Percentiles rank a stretch among this genome's conserved stretches.
phyloP scores from a whole-genome alignment of 2,888 invertebrate species.

The Thereva unica region DNA sequence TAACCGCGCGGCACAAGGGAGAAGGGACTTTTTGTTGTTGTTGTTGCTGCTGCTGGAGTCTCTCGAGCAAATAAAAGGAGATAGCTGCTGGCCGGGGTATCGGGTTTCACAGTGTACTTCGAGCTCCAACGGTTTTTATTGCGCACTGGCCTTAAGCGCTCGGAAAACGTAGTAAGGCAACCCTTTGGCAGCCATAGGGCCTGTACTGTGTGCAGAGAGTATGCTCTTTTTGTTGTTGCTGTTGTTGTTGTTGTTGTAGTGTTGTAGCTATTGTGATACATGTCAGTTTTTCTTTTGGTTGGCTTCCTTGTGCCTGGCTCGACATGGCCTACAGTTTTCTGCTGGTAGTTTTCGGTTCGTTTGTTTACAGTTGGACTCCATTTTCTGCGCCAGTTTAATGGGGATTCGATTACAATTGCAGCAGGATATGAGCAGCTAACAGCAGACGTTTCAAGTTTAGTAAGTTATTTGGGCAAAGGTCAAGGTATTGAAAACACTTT shows the following conservation, averaged over 20 bases:
- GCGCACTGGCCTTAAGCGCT: conserved; percentile 45
- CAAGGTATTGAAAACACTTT: conserved; percentile 1
- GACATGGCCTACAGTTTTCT: conserved; percentile 9
- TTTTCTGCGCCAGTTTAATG: conserved; percentile 13
- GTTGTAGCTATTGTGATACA: not conserved
- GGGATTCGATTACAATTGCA: conserved; percentile 14
- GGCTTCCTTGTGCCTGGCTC: conserved; percentile 25
- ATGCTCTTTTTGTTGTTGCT: conserved; percentile 19
- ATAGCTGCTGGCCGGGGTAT: conserved; percentile 33
- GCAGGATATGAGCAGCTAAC: conserved; percentile 18
- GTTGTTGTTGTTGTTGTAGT: conserved; percentile 11
- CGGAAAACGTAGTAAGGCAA: conserved; percentile 39
- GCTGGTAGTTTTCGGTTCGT: conserved; percentile 18
- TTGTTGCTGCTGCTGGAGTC: not conserved
- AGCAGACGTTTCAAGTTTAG: too few species aligned
- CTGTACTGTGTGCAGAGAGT: too few species aligned
- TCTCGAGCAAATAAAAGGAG: conserved; percentile 28
- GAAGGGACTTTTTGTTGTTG: conserved; percentile 21
- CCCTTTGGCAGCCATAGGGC: conserved; percentile 32
- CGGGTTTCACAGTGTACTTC: conserved; percentile 28
- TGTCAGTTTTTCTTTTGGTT: not conserved
- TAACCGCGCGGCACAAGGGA: conserved; percentile 16
- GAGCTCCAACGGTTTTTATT: conserved; percentile 40
- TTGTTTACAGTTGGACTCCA: conserved; percentile 19
- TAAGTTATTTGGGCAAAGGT: not conserved